These are phyloP conservation scores for Sturnus vulgaris DNA, from an alignment of 2,113 vertebrate genomes.

Conservation along the genomic window DNA sequence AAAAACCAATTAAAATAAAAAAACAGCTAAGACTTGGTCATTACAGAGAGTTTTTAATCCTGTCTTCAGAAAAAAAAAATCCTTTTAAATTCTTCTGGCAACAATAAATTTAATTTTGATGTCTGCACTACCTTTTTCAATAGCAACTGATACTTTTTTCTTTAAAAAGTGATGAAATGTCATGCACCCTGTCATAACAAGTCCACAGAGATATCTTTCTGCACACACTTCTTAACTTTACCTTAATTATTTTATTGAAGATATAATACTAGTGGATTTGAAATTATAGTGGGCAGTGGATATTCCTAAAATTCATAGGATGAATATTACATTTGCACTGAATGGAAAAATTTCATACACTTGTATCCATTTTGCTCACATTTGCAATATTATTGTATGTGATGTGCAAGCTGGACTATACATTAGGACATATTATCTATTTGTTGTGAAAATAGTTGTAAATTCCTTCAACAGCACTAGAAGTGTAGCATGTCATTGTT, in stretches of 20 bases:
- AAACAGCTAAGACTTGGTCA: background rate
- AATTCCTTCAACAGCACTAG: background rate
- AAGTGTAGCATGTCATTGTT: background rate
- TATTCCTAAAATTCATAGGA: background rate
- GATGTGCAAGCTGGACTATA: background rate
- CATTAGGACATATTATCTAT: background rate
- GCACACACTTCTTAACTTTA: background rate
- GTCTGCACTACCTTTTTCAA: background rate
- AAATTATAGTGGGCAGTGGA: background rate
- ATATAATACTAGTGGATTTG: background rate
- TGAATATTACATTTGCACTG: background rate
- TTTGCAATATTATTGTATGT: background rate
- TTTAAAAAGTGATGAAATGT: background rate
- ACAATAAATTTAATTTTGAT: conserved; percentile 8
- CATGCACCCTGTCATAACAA: background rate
- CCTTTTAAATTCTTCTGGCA: background rate
- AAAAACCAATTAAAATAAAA: background rate
- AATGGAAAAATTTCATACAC: background rate
- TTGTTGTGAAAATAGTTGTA: background rate
- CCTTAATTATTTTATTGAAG: background rate
- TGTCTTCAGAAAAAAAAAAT: background rate
- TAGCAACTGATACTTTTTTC: background rate
- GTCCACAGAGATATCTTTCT: background rate
- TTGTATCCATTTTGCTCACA: background rate
- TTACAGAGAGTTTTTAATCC: background rate